Evolutionary conservation across 2,113 vertebrate genomes (phyloP).

Genomic region (Catharus fuscescens): DNA sequence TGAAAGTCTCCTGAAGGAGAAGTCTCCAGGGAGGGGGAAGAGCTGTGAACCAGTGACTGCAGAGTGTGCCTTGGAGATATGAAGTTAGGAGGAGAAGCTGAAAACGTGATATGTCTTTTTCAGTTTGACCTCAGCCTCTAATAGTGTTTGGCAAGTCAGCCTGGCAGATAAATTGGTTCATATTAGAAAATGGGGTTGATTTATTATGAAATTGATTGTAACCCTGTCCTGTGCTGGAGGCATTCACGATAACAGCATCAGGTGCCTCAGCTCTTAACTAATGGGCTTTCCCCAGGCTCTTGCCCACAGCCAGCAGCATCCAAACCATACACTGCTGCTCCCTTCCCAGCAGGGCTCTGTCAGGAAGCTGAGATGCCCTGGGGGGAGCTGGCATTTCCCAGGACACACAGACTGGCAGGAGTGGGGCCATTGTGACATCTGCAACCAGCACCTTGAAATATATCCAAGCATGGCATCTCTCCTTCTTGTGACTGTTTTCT

Average conservation of each 20-base stretch:
- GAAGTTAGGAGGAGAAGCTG: conserved; percentile 39
- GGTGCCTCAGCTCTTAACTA: conserved; percentile 48
- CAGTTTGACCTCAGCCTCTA: conserved; percentile 63
- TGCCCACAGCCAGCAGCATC: neutral
- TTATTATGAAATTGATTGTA: conserved; percentile 67
- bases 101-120: conserved; percentile 47
- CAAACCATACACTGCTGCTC: neutral
- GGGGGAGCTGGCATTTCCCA: neutral
- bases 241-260: conserved; percentile 35
- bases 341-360: neutral
- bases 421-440: rapidly evolving
- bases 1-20: conserved; percentile 19
- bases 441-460: neutral
- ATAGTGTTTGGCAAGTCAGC: conserved; percentile 57
- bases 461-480: neutral
- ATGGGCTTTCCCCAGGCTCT: conserved; percentile 33
- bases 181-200: conserved; percentile 53
- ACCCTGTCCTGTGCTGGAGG: neutral
- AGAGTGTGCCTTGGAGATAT: neutral
- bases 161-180: conserved; percentile 52
- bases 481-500: neutral
- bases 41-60: conserved; percentile 11
- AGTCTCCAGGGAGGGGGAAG: conserved; percentile 15
- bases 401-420: neutral
- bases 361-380: neutral